Evolutionary conservation across 1,140 invertebrate species (phyloP).

Genomic region (Drosophila parabipectinata): DNA sequence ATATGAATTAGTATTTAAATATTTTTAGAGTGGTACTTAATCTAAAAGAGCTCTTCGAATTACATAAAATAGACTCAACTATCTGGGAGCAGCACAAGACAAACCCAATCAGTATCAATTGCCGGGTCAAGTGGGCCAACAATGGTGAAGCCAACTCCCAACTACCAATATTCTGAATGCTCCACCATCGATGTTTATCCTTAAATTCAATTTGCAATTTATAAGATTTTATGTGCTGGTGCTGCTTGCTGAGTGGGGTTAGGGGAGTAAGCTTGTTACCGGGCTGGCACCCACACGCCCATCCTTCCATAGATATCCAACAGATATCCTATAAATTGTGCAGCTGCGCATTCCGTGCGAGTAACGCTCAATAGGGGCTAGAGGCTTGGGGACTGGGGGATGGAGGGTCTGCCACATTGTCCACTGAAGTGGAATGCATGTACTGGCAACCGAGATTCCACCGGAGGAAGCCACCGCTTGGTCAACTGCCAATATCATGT

Average conservation of each 20-base stretch:
- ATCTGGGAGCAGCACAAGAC: constrained; percentile 13
- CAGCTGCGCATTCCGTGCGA: constrained; percentile 74
- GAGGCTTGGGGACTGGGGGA: not conserved
- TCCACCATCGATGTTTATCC: constrained; percentile 64
- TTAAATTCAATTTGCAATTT: constrained; percentile 82
- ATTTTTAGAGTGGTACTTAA: not conserved
- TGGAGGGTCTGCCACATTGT: constrained; percentile 49
- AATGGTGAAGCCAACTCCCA: constrained; percentile 33
- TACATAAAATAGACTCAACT: constrained; percentile 6
- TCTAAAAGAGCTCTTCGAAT: not conserved
- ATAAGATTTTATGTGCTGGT: constrained; percentile 66
- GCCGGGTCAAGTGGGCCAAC: constrained; percentile 46
- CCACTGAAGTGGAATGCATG: constrained; percentile 62
- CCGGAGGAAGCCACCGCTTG: constrained; percentile 31
- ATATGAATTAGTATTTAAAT: not conserved
- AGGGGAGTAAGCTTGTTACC: constrained; percentile 60
- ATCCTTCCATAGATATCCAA: constrained; percentile 10
- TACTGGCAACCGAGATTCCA: constrained; percentile 48
- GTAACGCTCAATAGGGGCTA: constrained; percentile 40
- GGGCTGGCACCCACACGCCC: constrained; percentile 1
- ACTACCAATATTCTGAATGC: constrained; percentile 48
- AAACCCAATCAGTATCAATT: constrained; percentile 62
- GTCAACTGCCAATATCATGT: constrained; percentile 68
- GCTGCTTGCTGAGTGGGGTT: not conserved
- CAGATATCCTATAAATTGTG: constrained; percentile 73